Percentiles rank a stretch among this genome's conserved stretches.
Evolutionary conservation across 23 tunicate species (phyloP).

Genomic region (Trididemnum nubilum): DNA sequence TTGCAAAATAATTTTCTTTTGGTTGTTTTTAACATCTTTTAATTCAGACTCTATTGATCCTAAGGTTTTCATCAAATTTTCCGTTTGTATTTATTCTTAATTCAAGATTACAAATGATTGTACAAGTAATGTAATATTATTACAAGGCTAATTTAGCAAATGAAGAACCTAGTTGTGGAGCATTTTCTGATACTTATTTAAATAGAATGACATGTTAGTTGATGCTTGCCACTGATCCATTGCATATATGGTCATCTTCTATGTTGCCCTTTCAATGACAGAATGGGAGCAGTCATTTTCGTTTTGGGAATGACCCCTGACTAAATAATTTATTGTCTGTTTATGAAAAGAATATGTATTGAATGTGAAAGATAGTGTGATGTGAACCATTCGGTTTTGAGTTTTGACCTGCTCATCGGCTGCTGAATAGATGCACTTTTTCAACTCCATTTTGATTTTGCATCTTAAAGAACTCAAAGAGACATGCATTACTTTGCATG

Average conservation of each 20-base stretch:
- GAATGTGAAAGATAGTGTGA: background rate
- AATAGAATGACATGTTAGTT: background rate
- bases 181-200: no score
- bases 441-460: background rate
- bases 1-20: no score
- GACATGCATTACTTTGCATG: background rate
- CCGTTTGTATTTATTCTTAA: no score
- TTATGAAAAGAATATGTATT: no score
- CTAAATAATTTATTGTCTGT: background rate
- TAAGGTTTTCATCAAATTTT: no score
- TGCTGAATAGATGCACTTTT: background rate
- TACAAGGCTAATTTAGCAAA: no score
- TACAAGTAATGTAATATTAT: no score
- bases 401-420: background rate
- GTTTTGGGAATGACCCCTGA: background rate
- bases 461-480: background rate
- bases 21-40: no score
- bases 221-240: background rate
- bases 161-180: no score
- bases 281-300: background rate
- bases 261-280: background rate
- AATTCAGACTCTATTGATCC: no score
- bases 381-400: background rate
- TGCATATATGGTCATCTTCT: background rate
- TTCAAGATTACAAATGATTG: no score